Base-by-base conservation (phyloP, 2,797 vertebrate species). In the Platalea minor region DNA sequence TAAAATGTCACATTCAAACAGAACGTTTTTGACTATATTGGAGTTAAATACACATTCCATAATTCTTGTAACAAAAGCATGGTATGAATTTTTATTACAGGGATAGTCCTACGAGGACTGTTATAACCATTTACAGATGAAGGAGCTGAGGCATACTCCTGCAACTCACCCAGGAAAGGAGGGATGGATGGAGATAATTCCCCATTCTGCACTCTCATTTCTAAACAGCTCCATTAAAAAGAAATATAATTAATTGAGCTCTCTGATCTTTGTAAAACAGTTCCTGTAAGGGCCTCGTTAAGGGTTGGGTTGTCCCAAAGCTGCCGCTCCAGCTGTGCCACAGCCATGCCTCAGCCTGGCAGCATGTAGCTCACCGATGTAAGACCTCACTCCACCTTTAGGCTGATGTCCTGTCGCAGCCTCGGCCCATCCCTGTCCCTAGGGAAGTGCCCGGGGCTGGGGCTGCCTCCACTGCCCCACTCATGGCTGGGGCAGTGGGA, bases 381-480 rank as follows among this genome's bases (percentile, higher is more conserved):
- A 93, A 93, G 68, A 54, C 16, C 54, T 59, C 51, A 39, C 28
- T 26, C 19, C 33, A 35, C 7, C 3, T 14, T 41, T 35, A 16
- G 4, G 5, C 31, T 60, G 43, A n/a, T 7, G n/a, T 26, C 17
- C 23, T 35, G 13, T 28, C 12, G 28, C 50, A 18, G 24, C 10
- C 45, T 11, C 4, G 3, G 31, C 31, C 54, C 21, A 25, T 4
- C 29, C 7, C 25, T 41, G 14, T 20, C 41, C 35, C 26, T 54
- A 46, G 35, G 33, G 17, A 23, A 39, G 31, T 10, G 15, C 15
- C n/a, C 1, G 1, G 17, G 21, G 15, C 39, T 14, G 11, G 29
- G 3, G 43, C 61, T 61, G 56, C 13, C 21, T 11, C 13, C 0
- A 0, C 60, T 17, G 26, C 24, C 26, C 72, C 6, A 2, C 23